Evolutionary conservation across 2,888 invertebrate species (phyloP), one percentile per base, ranked within the genome.

Genomic region (Idaea straminata): DNA sequence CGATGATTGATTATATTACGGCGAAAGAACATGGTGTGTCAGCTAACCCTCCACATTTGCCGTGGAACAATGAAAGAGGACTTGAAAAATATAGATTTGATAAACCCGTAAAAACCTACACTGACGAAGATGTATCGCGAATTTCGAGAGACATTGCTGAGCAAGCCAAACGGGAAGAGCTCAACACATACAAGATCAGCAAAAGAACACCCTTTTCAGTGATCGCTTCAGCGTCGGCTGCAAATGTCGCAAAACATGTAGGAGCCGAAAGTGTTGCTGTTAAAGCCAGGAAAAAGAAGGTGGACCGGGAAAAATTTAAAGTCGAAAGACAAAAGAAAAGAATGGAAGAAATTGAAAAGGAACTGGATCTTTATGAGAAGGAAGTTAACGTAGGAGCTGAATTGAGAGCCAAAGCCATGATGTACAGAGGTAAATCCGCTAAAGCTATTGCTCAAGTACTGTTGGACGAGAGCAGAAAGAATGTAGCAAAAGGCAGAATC

Each of bases 1-100:
- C 97, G 62, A 97, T 97, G 97, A 95, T 97, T 79, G 96, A 97
- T 87, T 97, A 96, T 82, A 95, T 97, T 76, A 95, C 95, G 81
- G 94, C 94, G 61, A 96, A 96, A 89, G 94, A 95, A 74, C 91
- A 86, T 64, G 93, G 92, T 64, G 74, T 84, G 16, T 66, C 79
- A 16, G 76, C 82, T 0, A 86, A 87, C 62, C 93, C 93, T 57
- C 95, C 97, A 72, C 96, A 96, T 87, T 89, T 97, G 73, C 96
- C 96, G 66, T 95, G 95, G 95, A 94, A 94, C 68, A 95, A 95
- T 84, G 96, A 96, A 83, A 93, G 95, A 77, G 95, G 95, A 57
- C 88, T 96, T 70, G 93, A 94, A 72, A 95, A 95, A 81, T 96
- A 95, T 83, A 94, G 95, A 80, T 93, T 95, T 73, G 94, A 94